These are phyloP conservation scores for Chlorocebus sabaeus DNA, from an alignment of 2,113 vertebrate genomes.

Conservation along the genomic window DNA sequence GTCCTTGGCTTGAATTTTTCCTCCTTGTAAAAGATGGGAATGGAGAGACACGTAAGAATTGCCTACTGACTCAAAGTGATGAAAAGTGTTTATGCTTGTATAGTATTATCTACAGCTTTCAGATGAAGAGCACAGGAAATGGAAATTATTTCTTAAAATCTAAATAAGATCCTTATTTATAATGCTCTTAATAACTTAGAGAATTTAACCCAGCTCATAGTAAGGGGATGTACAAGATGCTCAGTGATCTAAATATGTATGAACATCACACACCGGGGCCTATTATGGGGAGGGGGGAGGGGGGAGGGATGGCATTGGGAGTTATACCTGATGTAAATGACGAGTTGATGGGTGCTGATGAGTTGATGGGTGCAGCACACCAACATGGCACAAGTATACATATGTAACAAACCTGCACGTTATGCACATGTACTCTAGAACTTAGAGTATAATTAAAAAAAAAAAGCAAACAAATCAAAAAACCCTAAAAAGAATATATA, in stretches of 20 bases:
- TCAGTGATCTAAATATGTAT: not conserved
- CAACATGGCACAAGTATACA: too few species aligned
- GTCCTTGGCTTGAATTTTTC: conserved; percentile 33
- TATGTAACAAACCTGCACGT: too few species aligned
- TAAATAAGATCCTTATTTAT: not conserved
- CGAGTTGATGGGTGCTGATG: too few species aligned
- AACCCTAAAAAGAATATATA: too few species aligned
- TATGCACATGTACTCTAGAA: too few species aligned
- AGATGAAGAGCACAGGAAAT: not conserved
- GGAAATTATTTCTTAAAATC: not conserved
- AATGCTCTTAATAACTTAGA: not conserved
- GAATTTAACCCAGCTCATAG: not conserved
- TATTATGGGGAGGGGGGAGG: too few species aligned
- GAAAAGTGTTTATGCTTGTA: not conserved
- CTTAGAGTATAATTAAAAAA: too few species aligned
- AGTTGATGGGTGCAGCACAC: too few species aligned
- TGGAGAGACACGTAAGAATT: conserved; percentile 13
- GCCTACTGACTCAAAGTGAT: not conserved
- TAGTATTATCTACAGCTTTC: not conserved
- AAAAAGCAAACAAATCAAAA: too few species aligned
- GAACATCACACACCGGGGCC: too few species aligned
- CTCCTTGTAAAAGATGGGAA: conserved; percentile 26
- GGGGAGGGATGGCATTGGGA: too few species aligned
- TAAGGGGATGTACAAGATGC: not conserved
- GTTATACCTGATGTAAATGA: too few species aligned